phyloP scores from a whole-genome alignment of 2,888 invertebrate species.

The Thereva unica region DNA sequence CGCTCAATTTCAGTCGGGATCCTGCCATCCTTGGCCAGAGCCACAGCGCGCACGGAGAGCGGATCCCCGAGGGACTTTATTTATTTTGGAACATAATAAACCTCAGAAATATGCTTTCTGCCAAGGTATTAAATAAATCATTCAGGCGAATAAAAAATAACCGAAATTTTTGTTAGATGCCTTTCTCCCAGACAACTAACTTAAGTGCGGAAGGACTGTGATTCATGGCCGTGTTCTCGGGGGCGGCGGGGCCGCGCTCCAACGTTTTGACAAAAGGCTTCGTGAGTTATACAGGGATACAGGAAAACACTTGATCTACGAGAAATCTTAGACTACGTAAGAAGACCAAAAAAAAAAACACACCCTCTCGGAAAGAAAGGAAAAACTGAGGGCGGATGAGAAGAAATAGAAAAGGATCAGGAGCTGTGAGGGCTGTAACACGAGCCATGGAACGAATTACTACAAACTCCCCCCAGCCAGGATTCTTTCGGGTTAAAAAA shows the following conservation, averaged over 20 bases:
- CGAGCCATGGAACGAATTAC: slow-evolving; percentile 10
- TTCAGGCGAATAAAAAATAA: slow-evolving; percentile 39
- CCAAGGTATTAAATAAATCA: slow-evolving; percentile 40
- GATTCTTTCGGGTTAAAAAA: slow-evolving; percentile 5
- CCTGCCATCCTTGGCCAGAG: not conserved
- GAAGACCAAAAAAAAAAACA: not conserved
- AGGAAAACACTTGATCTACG: not conserved
- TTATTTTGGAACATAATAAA: slow-evolving; percentile 39
- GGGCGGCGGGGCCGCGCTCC: not conserved
- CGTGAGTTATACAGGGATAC: not conserved
- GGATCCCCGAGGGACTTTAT: slow-evolving; percentile 35
- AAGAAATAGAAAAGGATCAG: not conserved
- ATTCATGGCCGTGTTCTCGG: slow-evolving; percentile 10
- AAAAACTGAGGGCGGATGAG: not conserved
- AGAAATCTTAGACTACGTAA: slow-evolving; percentile 1
- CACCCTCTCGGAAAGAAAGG: too few species aligned
- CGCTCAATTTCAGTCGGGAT: not conserved
- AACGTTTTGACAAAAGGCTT: slow-evolving; percentile 8
- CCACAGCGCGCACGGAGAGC: too few species aligned
- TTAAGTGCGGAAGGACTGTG: slow-evolving; percentile 20
- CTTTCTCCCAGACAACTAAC: slow-evolving; percentile 18
- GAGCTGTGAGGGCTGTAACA: slow-evolving; percentile 4
- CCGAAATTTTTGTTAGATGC: slow-evolving; percentile 33
- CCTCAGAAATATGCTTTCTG: slow-evolving; percentile 41
- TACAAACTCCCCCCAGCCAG: slow-evolving; percentile 3